Base-by-base conservation (phyloP, 2,113 vertebrate species). In the Dipodomys stephensi region DNA sequence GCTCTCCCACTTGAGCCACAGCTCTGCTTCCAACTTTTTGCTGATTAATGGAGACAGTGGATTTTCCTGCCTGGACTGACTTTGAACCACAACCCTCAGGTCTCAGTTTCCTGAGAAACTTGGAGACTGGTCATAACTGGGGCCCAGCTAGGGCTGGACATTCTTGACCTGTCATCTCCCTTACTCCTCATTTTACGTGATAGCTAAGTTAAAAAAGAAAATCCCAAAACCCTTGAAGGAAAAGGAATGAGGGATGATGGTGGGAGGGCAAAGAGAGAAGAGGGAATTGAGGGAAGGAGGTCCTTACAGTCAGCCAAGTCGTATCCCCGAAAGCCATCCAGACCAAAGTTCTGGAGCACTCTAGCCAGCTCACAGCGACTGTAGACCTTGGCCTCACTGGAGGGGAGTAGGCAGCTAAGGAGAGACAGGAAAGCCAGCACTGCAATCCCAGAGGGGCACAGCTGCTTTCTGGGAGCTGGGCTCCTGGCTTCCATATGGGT, bases 241-340 rank as follows among this genome's bases (percentile, higher is more conserved):
- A 27, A n/a, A 12, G 2, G 23, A 93, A 35, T 9, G 27, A 32
- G 49, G 22, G 30, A 27, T 2, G 2, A 4, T 4, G 8, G 44
- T 39, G 6, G 30, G 32, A 15, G 7, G 23, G 60, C 10, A 4
- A 2, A 57, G 39, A 72, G 28, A 27, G 23, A 4, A 2, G 22
- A 4, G 39, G 30, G 15, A 62, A 32, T 1, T 10, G 18, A 15
- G 13, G 23, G 30, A 8, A 25, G 44, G 20, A 2, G 4, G 19
- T 92, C 96, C 98, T 98, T 89, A 98, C 98, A 98, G 92, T 98
- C 96, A 32, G 97, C 97, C 94, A 98, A 79, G 81, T 85, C 93
- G 90, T 97, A 96, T 8, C 98, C 98, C 0, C 69, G 68, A 76
- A 97, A 98, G 18, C 98, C 98, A 0, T 97, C 97, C 92, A 98